Conservation (phyloP, 2,797 vertebrate genomes). For the Hippocampus kuda region DNA sequence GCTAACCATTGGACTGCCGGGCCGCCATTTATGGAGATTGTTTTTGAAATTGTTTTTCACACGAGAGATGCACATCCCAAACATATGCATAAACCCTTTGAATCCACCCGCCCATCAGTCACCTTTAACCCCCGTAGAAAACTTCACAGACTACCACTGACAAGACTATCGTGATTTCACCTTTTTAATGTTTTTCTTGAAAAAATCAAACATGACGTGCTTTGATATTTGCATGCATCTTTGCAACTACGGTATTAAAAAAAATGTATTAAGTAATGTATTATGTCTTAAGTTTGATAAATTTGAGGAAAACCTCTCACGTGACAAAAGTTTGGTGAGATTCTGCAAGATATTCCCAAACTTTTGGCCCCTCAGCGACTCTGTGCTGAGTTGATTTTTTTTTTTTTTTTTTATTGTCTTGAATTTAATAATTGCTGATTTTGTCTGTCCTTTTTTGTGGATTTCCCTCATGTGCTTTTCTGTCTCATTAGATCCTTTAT, state of each 20-base stretch:
- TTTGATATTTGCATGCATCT: too few relatives aligned
- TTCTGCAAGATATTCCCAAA: background rate
- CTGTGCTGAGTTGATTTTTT: background rate
- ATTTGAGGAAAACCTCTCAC: background rate
- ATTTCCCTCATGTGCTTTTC: background rate
- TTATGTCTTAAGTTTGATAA: background rate
- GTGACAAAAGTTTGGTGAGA: background rate
- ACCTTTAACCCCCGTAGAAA: too few relatives aligned
- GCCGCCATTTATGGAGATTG: too few relatives aligned
- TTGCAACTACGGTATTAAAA: background rate
- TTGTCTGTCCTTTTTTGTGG: background rate
- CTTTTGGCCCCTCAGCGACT: background rate
- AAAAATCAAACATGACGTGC: too few relatives aligned
- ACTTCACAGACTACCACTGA: too few relatives aligned
- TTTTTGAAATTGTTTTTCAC: too few relatives aligned
- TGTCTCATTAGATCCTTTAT: background rate
- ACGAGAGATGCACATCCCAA: too few relatives aligned
- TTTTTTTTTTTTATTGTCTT: background rate
- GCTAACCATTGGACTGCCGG: too few relatives aligned
- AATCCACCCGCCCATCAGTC: too few relatives aligned
- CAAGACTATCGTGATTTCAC: too few relatives aligned
- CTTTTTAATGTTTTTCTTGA: too few relatives aligned
- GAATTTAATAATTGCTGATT: background rate
- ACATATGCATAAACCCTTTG: too few relatives aligned
- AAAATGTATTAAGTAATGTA: background rate